These are phyloP conservation scores for Masnerella sp. DNA, from an alignment of 2,888 invertebrate genomes.

Conservation along the genomic window DNA sequence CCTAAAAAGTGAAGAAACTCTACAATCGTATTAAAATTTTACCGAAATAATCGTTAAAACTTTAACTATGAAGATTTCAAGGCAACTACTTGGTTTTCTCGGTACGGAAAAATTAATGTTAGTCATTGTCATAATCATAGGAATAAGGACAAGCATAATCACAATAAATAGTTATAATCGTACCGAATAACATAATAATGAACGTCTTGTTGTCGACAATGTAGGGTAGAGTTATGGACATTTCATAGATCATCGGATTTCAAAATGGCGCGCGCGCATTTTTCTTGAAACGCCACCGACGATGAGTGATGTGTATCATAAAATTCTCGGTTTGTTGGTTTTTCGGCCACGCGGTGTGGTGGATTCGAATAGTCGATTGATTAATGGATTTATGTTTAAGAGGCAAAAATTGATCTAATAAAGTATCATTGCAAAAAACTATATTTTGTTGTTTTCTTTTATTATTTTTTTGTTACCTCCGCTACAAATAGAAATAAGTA, in stretches of 20 bases:
- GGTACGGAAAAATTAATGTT: conserved; percentile 36
- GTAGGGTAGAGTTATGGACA: conserved; percentile 52
- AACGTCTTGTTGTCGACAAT: conserved; percentile 60
- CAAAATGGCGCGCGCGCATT: conserved; percentile 56
- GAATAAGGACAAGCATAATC: conserved; percentile 50
- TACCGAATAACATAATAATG: conserved; percentile 45
- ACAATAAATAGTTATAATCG: conserved; percentile 53
- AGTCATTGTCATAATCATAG: conserved; percentile 61
- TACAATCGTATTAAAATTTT: too few species aligned
- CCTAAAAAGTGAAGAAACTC: too few species aligned
- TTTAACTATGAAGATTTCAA: too few species aligned
- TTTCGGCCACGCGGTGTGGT: conserved; percentile 44
- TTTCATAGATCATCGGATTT: conserved; percentile 42
- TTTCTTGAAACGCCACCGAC: conserved; percentile 34
- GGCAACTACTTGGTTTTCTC: too few species aligned
- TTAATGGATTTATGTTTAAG: conserved; percentile 51
- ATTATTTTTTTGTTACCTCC: too few species aligned
- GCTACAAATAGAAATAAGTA: too few species aligned
- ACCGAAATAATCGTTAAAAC: too few species aligned
- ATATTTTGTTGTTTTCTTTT: too few species aligned
- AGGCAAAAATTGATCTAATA: conserved; percentile 53
- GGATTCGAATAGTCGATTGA: conserved; percentile 46
- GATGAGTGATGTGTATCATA: conserved; percentile 55
- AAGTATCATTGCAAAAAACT: conserved; percentile 53
- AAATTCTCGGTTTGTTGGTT: conserved; percentile 38